Conservation (phyloP, 1,140 invertebrate genomes). For the Dendrolimus punctatus region DNA sequence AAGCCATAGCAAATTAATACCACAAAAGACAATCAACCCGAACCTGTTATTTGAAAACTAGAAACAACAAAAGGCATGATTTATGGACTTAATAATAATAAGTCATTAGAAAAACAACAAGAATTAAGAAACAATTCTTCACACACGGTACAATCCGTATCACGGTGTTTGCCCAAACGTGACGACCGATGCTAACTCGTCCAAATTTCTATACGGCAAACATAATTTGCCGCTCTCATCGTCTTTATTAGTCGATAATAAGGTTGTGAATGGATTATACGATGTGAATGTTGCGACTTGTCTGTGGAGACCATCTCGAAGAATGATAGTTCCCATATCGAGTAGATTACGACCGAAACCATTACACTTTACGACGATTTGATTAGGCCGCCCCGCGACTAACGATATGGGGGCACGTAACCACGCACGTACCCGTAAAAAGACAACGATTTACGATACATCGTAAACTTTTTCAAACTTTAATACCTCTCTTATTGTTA, state of each 20-base stretch:
- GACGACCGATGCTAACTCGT: conserved; percentile 24
- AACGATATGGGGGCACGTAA: conserved; percentile 55
- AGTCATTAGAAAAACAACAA: conserved; percentile 30
- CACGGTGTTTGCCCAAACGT: conserved; percentile 49
- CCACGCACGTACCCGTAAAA: conserved; percentile 25
- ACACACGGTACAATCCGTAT: conserved; percentile 44
- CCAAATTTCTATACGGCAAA: conserved; percentile 6
- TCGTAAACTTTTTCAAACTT: conserved; percentile 27
- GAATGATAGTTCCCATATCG: conserved; percentile 60
- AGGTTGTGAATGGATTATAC: conserved; percentile 11
- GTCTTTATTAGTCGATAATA: conserved; percentile 7
- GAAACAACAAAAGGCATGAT: neutral
- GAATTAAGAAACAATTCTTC: conserved; percentile 39
- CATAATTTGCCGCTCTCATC: neutral
- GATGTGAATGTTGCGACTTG: conserved; percentile 9
- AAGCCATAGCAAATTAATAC: no score
- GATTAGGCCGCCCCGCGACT: conserved; percentile 47
- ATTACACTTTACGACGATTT: conserved; percentile 57
- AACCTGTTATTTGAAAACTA: no score
- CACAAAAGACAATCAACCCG: no score
- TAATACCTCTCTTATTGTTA: conserved; percentile 33
- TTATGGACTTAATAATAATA: conserved; percentile 13
- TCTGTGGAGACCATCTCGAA: conserved; percentile 29
- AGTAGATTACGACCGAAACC: conserved; percentile 46
- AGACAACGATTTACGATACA: conserved; percentile 42